Evolutionary conservation across 2,797 vertebrate genomes (phyloP), one percentile per base, ranked within the genome.

Genomic region (Lutjanus argentimaculatus): DNA sequence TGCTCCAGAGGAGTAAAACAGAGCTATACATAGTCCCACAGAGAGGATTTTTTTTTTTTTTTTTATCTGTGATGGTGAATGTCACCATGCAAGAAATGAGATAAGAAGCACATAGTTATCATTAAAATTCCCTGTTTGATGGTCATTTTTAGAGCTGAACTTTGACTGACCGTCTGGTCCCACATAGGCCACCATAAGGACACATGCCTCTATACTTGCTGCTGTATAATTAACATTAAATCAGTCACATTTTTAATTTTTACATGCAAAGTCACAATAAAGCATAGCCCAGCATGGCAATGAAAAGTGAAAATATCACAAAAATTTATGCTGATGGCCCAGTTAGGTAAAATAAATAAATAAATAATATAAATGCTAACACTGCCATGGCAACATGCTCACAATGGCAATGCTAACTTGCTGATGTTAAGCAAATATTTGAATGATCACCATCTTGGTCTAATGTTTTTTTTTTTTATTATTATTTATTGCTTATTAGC

Each of bases 1-100:
- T 69, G 82, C 84, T 86, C 83, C 82, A 86, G 42, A 75, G 66
- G 75, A 79, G 13, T 72, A 76, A 85, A 88, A 85, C 82, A 79
- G 64, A 67, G 78, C 74, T 80, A 66, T 3, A 75, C 42, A 84
- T 16, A 67, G 66, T 78, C 45, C 7, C 62, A 48, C 36, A 49
- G 51, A 77, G 67, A 49, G 4, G 25, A 30, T n/a, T n/a, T n/a
- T n/a, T n/a, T n/a, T n/a, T n/a, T n/a, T 30, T 8, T 79, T 36
- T 64, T 65, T 66, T 36, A 55, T 56, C 19, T 55, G 56, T 22
- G 21, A 13, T 11, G 56, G 10, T 63, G 30, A 63, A 69, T 59
- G 69, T 71, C 65, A 63, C 42, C 12, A 19, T 30, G 45, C 49
- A 67, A 52, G 66, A 51, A 70, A 71, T 51, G 15, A 75, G 55